These are phyloP conservation scores for Oxyruncus cristatus DNA, from an alignment of 2,113 vertebrate genomes.

Conservation along the genomic window DNA sequence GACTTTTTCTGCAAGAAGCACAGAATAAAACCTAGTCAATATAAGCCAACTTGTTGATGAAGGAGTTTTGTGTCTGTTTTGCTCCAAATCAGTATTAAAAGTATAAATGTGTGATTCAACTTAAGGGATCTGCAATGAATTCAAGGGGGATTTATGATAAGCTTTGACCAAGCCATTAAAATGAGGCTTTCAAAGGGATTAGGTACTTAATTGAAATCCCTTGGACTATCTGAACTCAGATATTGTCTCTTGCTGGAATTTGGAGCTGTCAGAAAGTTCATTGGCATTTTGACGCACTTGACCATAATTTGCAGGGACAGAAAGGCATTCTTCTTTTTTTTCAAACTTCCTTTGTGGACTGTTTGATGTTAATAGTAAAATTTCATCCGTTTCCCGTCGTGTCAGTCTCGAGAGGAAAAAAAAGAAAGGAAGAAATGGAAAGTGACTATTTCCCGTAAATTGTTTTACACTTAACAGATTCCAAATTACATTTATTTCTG, in stretches of 20 bases:
- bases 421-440: neutral
- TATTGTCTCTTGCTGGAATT: neutral
- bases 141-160: neutral
- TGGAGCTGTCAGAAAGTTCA: neutral
- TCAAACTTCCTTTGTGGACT: neutral
- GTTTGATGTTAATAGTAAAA: neutral
- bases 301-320: neutral
- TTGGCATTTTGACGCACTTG: neutral
- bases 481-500: neutral
- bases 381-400: neutral
- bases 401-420: neutral
- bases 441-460: neutral
- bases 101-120: neutral
- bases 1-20: neutral
- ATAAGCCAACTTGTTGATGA: neutral
- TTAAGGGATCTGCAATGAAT: neutral
- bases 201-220: neutral
- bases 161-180: neutral
- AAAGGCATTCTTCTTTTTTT: neutral
- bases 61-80: neutral
- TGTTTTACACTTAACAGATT: neutral
- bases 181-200: neutral
- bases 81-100: neutral
- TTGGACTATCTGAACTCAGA: neutral
- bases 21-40: neutral